These are phyloP conservation scores for Nasonia longicornis DNA, from an alignment of 1,140 invertebrate genomes.

Conservation along the genomic window DNA sequence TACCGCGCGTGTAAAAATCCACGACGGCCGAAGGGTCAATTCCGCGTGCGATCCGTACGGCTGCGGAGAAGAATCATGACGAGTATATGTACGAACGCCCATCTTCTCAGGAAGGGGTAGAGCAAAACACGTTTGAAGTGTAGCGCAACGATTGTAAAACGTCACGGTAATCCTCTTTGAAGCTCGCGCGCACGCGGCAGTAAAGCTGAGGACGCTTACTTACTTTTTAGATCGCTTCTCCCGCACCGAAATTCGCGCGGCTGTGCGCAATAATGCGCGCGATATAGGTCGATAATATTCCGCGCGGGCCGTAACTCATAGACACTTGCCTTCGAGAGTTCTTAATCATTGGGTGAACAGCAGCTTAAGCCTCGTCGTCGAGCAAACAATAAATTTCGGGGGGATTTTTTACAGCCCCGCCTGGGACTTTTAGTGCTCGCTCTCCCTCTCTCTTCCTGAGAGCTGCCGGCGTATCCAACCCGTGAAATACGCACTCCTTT, in stretches of 20 bases:
- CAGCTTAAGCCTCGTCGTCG: not conserved
- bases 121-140: not conserved
- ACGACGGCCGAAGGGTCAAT: conserved; percentile 17
- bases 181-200: not conserved
- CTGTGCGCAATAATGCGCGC: not conserved
- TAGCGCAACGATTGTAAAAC: not conserved
- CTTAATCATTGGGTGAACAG: not conserved
- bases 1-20: conserved; percentile 14
- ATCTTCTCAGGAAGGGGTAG: not conserved
- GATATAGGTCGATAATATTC: not conserved
- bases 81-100: not conserved
- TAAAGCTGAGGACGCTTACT: not conserved
- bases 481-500: conserved; percentile 21
- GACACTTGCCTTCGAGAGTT: conserved; percentile 3
- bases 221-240: not conserved
- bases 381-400: conserved; percentile 35
- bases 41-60: not conserved
- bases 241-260: not conserved
- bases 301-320: not conserved
- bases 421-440: conserved; percentile 16
- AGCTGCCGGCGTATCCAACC: not conserved
- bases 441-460: too few relatives aligned
- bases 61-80: conserved; percentile 9
- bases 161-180: not conserved
- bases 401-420: not conserved